These are phyloP conservation scores for Helicoverpa assulta DNA, from an alignment of 2,888 invertebrate species.

Conservation along the genomic window DNA sequence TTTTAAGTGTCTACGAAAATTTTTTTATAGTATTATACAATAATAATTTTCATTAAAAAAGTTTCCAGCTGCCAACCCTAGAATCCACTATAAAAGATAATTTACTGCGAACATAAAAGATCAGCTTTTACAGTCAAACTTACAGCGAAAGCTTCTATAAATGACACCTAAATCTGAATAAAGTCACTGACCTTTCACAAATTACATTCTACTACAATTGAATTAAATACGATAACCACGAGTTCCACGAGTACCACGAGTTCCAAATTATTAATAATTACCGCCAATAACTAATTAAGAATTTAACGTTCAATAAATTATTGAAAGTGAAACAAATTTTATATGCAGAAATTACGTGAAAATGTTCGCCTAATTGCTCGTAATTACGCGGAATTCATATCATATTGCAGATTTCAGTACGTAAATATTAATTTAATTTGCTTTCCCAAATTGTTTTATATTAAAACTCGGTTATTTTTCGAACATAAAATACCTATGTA, in stretches of 20 bases:
- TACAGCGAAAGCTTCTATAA: slow-evolving; percentile 26
- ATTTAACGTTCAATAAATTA: background rate
- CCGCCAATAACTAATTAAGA: background rate
- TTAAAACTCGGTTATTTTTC: background rate
- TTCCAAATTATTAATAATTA: background rate
- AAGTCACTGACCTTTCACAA: slow-evolving; percentile 20
- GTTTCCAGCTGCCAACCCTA: slow-evolving; percentile 26
- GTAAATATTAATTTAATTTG: slow-evolving; percentile 2
- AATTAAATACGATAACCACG: background rate
- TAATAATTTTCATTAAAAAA: background rate
- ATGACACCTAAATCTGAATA: slow-evolving; percentile 5
- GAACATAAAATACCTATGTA: too few species aligned
- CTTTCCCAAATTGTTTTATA: background rate
- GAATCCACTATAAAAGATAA: slow-evolving; percentile 29
- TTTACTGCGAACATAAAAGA: slow-evolving; percentile 48
- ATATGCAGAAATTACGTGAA: background rate
- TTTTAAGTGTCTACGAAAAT: too few species aligned
- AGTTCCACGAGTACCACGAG: too few species aligned
- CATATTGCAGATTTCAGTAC: background rate
- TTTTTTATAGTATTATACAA: too few species aligned
- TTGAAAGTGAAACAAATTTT: background rate
- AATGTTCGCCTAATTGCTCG: slow-evolving; percentile 8
- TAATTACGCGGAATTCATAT: slow-evolving; percentile 15
- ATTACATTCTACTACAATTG: slow-evolving; percentile 2
- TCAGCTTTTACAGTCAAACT: slow-evolving; percentile 32